A percentile compares a stretch with the other conserved stretches of the same genome.
Evolutionary conservation across 1,140 invertebrate genomes (phyloP).

Genomic region (Caenorhabditis brenneri): DNA sequence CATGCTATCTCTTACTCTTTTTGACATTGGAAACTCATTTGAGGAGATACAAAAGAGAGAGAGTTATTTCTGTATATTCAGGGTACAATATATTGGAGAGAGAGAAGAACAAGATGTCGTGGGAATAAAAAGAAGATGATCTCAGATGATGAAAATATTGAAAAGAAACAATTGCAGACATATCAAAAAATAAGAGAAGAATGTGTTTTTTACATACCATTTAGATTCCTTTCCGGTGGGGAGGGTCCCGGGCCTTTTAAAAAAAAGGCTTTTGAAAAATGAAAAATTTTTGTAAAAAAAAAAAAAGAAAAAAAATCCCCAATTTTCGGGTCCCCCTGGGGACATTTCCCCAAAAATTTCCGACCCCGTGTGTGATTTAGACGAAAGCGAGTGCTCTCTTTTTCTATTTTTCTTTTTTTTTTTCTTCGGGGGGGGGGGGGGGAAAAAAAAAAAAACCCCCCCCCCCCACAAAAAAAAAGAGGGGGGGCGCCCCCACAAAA

Average conservation of each 20-base stretch:
- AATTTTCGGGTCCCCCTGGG: too few species aligned
- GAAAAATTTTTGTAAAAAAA: too few species aligned
- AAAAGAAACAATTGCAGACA: background rate
- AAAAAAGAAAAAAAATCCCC: too few species aligned
- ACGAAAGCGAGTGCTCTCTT: too few species aligned
- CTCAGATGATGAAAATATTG: slow-evolving; percentile 9
- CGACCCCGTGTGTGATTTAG: too few species aligned
- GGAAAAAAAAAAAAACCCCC: too few species aligned
- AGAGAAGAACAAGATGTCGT: background rate
- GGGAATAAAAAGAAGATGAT: background rate
- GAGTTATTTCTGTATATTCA: background rate
- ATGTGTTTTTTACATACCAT: background rate
- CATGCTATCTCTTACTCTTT: background rate
- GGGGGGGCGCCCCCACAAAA: too few species aligned
- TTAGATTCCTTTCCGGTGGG: background rate
- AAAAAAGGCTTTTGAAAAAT: background rate
- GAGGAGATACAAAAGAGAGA: background rate
- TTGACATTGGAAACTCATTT: slow-evolving; percentile 14
- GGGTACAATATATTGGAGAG: background rate
- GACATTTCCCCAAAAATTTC: too few species aligned
- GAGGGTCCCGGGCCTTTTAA: background rate
- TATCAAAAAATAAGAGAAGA: background rate
- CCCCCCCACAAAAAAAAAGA: too few species aligned
- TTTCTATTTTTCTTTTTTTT: too few species aligned
- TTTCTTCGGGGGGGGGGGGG: too few species aligned